A percentile compares a stretch with the other conserved stretches of the same genome.
Evolutionary conservation across 2,888 invertebrate genomes (phyloP).

Genomic region (Nemotelus nigrinus): DNA sequence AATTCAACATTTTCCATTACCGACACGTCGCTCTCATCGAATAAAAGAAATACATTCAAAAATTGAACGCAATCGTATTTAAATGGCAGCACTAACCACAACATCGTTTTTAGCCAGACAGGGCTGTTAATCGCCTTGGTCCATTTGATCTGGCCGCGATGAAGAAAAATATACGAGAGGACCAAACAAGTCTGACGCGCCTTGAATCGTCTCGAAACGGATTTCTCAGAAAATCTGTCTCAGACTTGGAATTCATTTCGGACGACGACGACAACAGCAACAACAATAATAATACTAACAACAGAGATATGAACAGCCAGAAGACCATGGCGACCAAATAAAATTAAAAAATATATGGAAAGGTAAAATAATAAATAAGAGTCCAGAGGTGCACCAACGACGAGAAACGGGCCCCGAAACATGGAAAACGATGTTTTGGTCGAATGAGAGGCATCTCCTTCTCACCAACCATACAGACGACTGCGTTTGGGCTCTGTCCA

Average conservation of each 20-base stretch:
- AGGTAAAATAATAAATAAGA: slow-evolving; percentile 34
- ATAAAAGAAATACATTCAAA: too few species aligned
- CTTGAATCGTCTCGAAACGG: slow-evolving; percentile 35
- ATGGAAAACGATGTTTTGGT: slow-evolving; percentile 12
- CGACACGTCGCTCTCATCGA: too few species aligned
- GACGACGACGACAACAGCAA: neutral
- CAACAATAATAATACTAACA: slow-evolving; percentile 8
- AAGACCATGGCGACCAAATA: slow-evolving; percentile 5
- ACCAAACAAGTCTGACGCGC: slow-evolving; percentile 41
- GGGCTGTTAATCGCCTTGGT: slow-evolving; percentile 36
- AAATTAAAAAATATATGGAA: slow-evolving; percentile 6
- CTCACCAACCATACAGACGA: neutral
- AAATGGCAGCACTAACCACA: slow-evolving; percentile 30
- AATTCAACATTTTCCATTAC: too few species aligned
- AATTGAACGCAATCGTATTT: neutral
- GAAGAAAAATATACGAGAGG: slow-evolving; percentile 30
- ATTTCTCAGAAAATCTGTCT: slow-evolving; percentile 43
- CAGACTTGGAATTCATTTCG: slow-evolving; percentile 37
- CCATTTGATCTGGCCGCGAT: slow-evolving; percentile 42
- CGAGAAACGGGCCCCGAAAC: neutral
- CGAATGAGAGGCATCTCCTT: neutral
- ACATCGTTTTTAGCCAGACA: slow-evolving; percentile 18
- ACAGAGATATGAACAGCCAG: slow-evolving; percentile 22
- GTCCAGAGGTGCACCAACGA: slow-evolving; percentile 4
- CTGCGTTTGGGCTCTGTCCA: neutral